These are phyloP conservation scores for Meandrina meandrites DNA, from an alignment of 92 coral and sea anemone species.

Conservation along the genomic window DNA sequence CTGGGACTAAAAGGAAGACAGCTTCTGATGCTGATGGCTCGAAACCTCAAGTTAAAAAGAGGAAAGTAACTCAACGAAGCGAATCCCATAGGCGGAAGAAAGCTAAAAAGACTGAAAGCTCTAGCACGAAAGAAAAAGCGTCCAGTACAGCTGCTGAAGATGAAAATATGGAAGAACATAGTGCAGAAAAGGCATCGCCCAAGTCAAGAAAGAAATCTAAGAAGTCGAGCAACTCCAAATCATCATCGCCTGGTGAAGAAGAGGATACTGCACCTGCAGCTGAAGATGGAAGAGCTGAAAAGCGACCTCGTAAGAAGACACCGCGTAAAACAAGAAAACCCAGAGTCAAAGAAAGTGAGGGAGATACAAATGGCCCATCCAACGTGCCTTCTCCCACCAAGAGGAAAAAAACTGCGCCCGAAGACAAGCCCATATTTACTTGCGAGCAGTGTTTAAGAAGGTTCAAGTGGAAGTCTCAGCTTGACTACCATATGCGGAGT, in stretches of 20 bases:
- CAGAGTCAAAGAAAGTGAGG: background rate
- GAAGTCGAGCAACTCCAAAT: background rate
- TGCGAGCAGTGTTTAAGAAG: conserved; percentile 29
- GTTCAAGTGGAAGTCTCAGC: conserved; percentile 42
- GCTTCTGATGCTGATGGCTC: background rate
- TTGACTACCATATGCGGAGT: conserved; percentile 36
- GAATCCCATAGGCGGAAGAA: background rate
- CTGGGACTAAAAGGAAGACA: background rate
- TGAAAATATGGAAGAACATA: background rate
- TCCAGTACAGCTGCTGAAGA: background rate
- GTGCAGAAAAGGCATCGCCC: background rate
- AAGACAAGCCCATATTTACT: conserved; percentile 18
- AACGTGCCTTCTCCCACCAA: background rate
- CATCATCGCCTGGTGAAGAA: background rate
- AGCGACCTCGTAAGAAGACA: background rate
- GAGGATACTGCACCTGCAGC: background rate
- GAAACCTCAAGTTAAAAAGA: background rate
- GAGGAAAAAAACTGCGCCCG: background rate
- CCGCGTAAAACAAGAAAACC: conserved; percentile 1
- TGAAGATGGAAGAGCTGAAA: background rate
- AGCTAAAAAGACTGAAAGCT: background rate
- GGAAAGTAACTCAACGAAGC: background rate
- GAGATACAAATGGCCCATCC: background rate
- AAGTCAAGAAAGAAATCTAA: background rate
- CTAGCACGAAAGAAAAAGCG: background rate